These are phyloP conservation scores for Clostera curtula DNA, from an alignment of 2,888 invertebrate species.

Conservation along the genomic window DNA sequence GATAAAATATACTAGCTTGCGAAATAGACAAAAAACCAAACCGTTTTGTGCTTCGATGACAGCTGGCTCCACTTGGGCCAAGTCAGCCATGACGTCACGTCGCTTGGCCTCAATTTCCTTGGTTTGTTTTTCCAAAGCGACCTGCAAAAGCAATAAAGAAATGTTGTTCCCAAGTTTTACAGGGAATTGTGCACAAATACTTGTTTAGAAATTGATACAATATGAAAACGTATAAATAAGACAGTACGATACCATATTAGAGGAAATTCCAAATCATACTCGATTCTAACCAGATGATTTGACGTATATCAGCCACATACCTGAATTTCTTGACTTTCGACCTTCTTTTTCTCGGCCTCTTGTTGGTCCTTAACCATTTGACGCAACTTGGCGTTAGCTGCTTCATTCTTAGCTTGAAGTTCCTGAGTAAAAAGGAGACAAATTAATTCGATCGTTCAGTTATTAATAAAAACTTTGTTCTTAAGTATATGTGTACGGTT, in stretches of 20 bases:
- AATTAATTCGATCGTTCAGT: neutral
- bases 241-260: no score
- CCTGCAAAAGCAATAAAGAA: conserved; percentile 31
- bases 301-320: conserved; percentile 22
- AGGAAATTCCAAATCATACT: no score
- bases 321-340: conserved; percentile 97
- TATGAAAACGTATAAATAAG: no score
- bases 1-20: conserved; percentile 19
- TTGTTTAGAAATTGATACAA: no score
- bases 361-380: conserved; percentile 99
- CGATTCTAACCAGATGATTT: neutral
- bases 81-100: conserved; percentile 95
- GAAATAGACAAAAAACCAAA: conserved; percentile 58
- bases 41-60: conserved; percentile 99
- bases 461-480: no score
- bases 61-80: conserved; percentile 98
- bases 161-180: conserved; percentile 2
- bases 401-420: conserved; percentile 97
- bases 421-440: conserved; percentile 62
- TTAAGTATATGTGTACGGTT: no score
- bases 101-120: conserved; percentile 95
- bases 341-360: conserved; percentile 99
- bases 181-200: no score
- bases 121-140: conserved; percentile 89
- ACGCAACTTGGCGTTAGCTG: conserved; percentile 98